Conservation (phyloP, 2,797 vertebrate genomes). For the Rhabdomys pumilio region DNA sequence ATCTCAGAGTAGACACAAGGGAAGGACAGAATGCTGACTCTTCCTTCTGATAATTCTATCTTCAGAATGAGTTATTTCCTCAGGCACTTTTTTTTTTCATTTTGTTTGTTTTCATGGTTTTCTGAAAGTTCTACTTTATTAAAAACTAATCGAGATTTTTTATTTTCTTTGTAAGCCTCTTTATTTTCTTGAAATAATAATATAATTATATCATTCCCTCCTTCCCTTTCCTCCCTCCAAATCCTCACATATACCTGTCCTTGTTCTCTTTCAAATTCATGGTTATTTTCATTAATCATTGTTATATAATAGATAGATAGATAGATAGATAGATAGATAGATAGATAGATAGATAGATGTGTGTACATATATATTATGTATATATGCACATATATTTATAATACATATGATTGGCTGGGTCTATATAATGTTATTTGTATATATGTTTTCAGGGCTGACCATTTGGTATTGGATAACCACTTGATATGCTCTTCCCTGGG, state of each 20-base stretch:
- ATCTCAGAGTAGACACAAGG: background rate
- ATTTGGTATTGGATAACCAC: background rate
- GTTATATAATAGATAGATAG: background rate
- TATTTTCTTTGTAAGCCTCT: background rate
- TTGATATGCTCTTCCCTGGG: background rate
- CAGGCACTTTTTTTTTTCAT: background rate
- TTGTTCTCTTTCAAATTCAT: background rate
- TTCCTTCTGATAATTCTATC: background rate
- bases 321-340: background rate
- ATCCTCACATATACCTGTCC: background rate
- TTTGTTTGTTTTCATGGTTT: background rate
- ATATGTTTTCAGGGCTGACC: background rate
- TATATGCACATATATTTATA: too few relatives aligned
- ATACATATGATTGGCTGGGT: background rate
- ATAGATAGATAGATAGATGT: too few relatives aligned
- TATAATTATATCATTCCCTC: background rate
- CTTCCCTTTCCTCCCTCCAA: background rate
- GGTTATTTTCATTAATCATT: background rate
- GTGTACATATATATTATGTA: too few relatives aligned
- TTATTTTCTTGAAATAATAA: background rate
- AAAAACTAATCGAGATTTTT: background rate
- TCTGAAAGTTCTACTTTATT: background rate
- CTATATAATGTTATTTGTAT: background rate
- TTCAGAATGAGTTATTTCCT: slow-evolving; percentile 24
- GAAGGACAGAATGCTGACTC: background rate